These are phyloP conservation scores for Stictocephala bisonia DNA, from an alignment of 2,888 invertebrate genomes.

Conservation along the genomic window DNA sequence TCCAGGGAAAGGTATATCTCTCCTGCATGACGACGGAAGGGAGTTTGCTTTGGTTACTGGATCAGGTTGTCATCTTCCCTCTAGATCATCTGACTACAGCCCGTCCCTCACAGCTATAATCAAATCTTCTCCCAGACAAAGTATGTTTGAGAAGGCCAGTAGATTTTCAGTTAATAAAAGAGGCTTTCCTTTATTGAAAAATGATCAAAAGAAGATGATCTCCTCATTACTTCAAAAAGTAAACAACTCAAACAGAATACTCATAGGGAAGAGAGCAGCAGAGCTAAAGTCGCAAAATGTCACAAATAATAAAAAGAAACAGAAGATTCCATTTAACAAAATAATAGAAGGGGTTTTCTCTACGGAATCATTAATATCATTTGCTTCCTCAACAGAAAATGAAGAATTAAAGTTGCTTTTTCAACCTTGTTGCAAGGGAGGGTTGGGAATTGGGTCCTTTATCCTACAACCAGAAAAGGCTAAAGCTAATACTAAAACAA, in stretches of 20 bases:
- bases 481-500: neutral
- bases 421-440: slow-evolving; percentile 33
- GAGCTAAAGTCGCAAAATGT: slow-evolving; percentile 4
- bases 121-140: slow-evolving; percentile 19
- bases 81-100: neutral
- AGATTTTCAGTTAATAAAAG: neutral
- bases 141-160: neutral
- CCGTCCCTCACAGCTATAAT: slow-evolving; percentile 32
- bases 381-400: slow-evolving; percentile 25
- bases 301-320: neutral
- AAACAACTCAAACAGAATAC: slow-evolving; percentile 23
- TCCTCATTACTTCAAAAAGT: slow-evolving; percentile 35
- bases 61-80: slow-evolving; percentile 13
- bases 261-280: slow-evolving; percentile 41
- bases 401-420: slow-evolving; percentile 36
- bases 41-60: slow-evolving; percentile 14
- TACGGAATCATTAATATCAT: slow-evolving; percentile 36
- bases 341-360: slow-evolving; percentile 35
- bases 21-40: slow-evolving; percentile 16
- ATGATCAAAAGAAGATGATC: neutral
- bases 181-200: neutral
- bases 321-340: slow-evolving; percentile 21
- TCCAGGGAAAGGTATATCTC: neutral
- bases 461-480: neutral
- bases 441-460: slow-evolving; percentile 30